A percentile compares a stretch with the other conserved stretches of the same genome.
Conservation (phyloP, 2,888 invertebrate genomes). For the Philereme transversata region DNA sequence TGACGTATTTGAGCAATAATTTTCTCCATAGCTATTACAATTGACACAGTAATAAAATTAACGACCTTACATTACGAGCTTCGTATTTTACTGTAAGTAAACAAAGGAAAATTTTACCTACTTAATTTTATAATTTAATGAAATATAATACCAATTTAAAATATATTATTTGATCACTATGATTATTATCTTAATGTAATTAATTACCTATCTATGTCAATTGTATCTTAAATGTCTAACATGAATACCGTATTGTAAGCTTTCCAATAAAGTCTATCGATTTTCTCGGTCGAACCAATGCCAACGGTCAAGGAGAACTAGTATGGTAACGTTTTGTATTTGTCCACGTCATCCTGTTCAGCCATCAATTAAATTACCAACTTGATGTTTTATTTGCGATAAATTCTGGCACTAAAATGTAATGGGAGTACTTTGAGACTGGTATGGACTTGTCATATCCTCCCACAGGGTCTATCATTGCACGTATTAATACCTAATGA, state of each 20-base stretch:
- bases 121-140: background rate
- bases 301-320: conserved; percentile 19
- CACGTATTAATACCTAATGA: no score
- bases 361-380: background rate
- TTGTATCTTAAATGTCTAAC: no score
- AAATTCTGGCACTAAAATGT: no score
- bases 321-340: conserved; percentile 4
- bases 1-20: conserved; percentile 13
- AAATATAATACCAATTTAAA: no score
- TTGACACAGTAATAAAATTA: conserved; percentile 29
- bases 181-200: no score
- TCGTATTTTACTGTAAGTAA: conserved; percentile 6
- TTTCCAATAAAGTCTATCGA: conserved; percentile 15
- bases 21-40: conserved; percentile 31
- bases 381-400: no score
- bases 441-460: background rate
- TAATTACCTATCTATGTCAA: no score
- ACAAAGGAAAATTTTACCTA: conserved; percentile 3
- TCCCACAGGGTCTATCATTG: no score
- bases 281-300: conserved; percentile 17
- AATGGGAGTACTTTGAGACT: no score
- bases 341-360: conserved; percentile 5
- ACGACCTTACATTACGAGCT: conserved; percentile 20
- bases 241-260: background rate
- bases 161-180: no score